phyloP scores from a whole-genome alignment of 92 coral and sea anemone species.

The Siderastrea radians region DNA sequence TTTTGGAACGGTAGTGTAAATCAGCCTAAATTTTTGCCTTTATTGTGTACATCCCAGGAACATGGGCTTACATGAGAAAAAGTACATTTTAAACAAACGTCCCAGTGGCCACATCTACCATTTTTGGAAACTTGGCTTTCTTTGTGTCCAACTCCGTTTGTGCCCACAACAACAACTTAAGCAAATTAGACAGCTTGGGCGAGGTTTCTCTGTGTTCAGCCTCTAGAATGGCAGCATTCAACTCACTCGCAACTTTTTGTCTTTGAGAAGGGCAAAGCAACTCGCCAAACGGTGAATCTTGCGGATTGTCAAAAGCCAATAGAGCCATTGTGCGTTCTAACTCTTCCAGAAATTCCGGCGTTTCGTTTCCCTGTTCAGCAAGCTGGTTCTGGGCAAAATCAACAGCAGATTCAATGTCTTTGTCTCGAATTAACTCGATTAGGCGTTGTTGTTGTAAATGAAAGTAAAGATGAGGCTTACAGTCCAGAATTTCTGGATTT shows the following conservation, averaged over 20 bases:
- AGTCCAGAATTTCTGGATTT: slow-evolving; percentile 97
- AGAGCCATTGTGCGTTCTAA: slow-evolving; percentile 98
- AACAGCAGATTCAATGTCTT: slow-evolving; percentile 97
- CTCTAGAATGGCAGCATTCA: slow-evolving; percentile 95
- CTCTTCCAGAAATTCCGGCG: slow-evolving; percentile 94
- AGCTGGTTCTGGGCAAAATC: slow-evolving; percentile 99
- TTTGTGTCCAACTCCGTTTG: slow-evolving; percentile 95
- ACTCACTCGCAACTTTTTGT: slow-evolving; percentile 99
- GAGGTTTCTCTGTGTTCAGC: slow-evolving; percentile 92
- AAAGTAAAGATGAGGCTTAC: slow-evolving; percentile 88
- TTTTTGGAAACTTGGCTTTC: slow-evolving; percentile 95
- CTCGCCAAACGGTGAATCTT: slow-evolving; percentile 97
- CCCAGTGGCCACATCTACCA: slow-evolving; percentile 94
- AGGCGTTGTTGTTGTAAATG: slow-evolving; percentile 98
- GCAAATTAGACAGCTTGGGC: slow-evolving; percentile 91
- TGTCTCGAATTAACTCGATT: slow-evolving; percentile 94
- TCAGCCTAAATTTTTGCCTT: too few relatives aligned
- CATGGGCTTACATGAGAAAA: not conserved
- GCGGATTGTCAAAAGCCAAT: slow-evolving; percentile 97
- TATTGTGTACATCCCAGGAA: too few relatives aligned
- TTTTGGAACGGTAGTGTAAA: too few relatives aligned
- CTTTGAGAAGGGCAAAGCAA: slow-evolving; percentile 92
- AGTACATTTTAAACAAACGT: slow-evolving; percentile 70
- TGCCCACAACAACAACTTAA: slow-evolving; percentile 95
- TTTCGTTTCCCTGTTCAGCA: slow-evolving; percentile 97